Base-by-base conservation (phyloP, 2,888 invertebrate genomes). In the Meghimatium bilineatum region DNA sequence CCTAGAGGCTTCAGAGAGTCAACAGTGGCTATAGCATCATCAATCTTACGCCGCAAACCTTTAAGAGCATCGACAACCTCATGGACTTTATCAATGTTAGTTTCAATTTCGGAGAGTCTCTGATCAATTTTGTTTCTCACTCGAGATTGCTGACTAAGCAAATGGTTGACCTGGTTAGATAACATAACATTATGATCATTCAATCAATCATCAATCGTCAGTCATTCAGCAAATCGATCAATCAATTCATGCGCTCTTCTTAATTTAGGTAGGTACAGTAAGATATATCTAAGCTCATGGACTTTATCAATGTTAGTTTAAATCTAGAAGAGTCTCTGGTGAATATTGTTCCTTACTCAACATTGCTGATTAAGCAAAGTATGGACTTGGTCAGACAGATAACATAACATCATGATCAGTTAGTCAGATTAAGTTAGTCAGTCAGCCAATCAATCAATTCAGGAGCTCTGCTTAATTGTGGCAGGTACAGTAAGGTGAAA, bases 341-440 rank as follows among this genome's bases (percentile, higher is more conserved):
- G 95, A 0, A 96, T 96, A 14, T 97, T 95, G 88, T 97, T 97
- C 89, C 97, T 97, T 78, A 98, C 93, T 89, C 96, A 95, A 60
- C 95, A 96, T 23, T 98, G 94, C 88, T 97, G 97, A 89, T 96
- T 96, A 87, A 96, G 96, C 1, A 98, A 94, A 6, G 95, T 95
- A 85, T 97, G 96, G 83, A 94, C 86, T 93, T 98, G 97, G 78
- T 82, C 36, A 32, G 10, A 23, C 1, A 52, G 32, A n/a, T n/a
- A n/a, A n/a, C 44, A 44, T 44, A 29, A 38, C 23, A 23, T 67
- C 1, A 67, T 67, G 6, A 44, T 44, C 44, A 12, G 44, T 44
- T 12, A 44, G 5, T 44, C 44, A 44, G n/a, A n/a, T n/a, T n/a
- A n/a, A n/a, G n/a, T n/a, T n/a, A n/a, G n/a, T n/a, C n/a, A n/a